Evolutionary conservation across 2,113 vertebrate species (phyloP).

Genomic region (Eira barbara): DNA sequence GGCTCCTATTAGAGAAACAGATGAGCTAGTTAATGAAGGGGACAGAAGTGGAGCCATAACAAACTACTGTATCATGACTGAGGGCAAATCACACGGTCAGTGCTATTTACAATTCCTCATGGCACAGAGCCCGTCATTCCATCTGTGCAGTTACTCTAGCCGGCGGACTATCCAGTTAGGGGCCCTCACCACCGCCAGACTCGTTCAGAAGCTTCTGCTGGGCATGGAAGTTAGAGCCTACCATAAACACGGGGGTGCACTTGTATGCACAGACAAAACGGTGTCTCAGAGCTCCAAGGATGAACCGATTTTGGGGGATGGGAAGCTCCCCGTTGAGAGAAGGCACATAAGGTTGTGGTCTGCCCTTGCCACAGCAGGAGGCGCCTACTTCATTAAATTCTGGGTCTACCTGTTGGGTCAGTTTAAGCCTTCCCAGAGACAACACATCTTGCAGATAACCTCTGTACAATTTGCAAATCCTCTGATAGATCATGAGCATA

Average conservation of each 20-base stretch:
- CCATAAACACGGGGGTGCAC: background rate
- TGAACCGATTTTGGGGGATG: background rate
- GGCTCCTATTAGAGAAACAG: background rate
- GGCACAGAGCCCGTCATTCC: background rate
- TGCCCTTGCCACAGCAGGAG: background rate
- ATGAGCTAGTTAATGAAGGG: slow-evolving; percentile 24
- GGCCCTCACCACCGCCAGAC: background rate
- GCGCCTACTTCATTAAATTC: background rate
- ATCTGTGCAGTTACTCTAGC: slow-evolving; percentile 38
- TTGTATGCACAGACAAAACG: background rate
- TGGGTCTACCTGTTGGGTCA: background rate
- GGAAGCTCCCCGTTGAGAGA: background rate
- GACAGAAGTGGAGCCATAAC: slow-evolving; percentile 15
- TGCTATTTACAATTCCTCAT: slow-evolving; percentile 42
- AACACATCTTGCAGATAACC: background rate
- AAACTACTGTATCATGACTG: slow-evolving; percentile 53
- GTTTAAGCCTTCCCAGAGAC: background rate
- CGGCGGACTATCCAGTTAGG: background rate
- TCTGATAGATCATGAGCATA: background rate
- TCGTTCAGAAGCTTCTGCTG: background rate
- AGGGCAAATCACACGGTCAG: slow-evolving; percentile 51
- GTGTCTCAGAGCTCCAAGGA: too few relatives aligned
- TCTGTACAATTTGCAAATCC: slow-evolving; percentile 45
- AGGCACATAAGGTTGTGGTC: background rate
- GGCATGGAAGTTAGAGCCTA: background rate